Evolutionary conservation across 1,140 invertebrate species (phyloP), one percentile per base, ranked within the genome.

Genomic region (Cepaea nemoralis): DNA sequence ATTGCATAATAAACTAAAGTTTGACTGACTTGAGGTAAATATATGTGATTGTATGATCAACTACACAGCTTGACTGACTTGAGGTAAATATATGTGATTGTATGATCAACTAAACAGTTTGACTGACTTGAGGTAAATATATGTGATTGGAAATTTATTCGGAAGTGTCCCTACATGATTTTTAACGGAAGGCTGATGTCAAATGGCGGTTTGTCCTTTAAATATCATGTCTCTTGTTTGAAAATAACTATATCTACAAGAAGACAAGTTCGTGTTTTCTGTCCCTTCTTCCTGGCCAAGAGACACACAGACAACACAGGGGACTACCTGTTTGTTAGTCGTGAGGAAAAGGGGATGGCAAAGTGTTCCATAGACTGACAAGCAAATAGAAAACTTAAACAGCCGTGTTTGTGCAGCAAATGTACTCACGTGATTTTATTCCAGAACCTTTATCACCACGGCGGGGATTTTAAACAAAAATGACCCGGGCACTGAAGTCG

Each of bases 171-270:
- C 59, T 27, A 31, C 59, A 63, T 31, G 8, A 5, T 63, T n/a
- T 63, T 63, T 63, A 27, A 63, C 27, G n/a, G 59, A 63, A 63
- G 16, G 59, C n/a, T 63, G 59, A 27, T 63, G 59, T 63, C 59
- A 63, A 63, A 16, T 31, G 27, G 27, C 22, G n/a, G n/a, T 63
- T 63, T 19, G 1, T 16, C 6, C 59, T 63, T 31, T 63, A 63
- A 27, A 31, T 63, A 63, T 12, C n/a, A 63, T 2, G 59, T 31
- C 59, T 63, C n/a, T 31, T 63, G 59, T 63, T 63, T 63, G 16
- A 19, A 63, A 10, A 63, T 10, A 31, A n/a, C 27, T n/a, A n/a
- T n/a, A 31, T 2, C 59, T 31, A 63, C n/a, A 22, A 16, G n/a
- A 31, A 16, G 6, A 27, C 33, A 31, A 63, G 33, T 27, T 19